Conservation (phyloP, 1,140 invertebrate genomes). For the Eubasilissa regina region DNA sequence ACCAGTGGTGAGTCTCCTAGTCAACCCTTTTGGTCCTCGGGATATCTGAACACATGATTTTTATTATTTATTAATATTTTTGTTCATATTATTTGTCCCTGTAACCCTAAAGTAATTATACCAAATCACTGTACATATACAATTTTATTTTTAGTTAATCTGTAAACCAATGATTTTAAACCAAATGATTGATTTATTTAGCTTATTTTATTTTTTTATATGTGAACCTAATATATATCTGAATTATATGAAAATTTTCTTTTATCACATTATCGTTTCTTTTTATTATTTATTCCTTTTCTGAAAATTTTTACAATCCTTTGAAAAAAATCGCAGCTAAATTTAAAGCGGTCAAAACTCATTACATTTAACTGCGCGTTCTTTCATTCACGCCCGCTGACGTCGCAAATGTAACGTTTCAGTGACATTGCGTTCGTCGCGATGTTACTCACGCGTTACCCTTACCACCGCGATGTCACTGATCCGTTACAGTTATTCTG, state of each 20-base stretch:
- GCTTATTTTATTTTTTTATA: conserved; percentile 46
- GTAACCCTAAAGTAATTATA: conserved; percentile 39
- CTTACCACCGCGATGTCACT: not conserved
- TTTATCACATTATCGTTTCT: conserved; percentile 42
- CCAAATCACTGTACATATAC: conserved; percentile 44
- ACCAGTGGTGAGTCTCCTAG: conserved; percentile 61
- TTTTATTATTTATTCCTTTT: conserved; percentile 37
- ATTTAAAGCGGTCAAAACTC: not conserved
- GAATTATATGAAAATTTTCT: conserved; percentile 52
- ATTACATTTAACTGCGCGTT: not conserved
- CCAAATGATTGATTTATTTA: conserved; percentile 49
- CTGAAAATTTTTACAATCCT: conserved; percentile 4
- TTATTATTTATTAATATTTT: conserved; percentile 53
- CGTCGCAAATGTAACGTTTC: not conserved
- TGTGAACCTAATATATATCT: conserved; percentile 54
- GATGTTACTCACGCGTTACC: conserved; percentile 1
- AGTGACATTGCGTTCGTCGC: not conserved
- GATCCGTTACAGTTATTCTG: not conserved
- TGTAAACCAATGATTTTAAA: conserved; percentile 39
- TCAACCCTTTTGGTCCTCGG: conserved; percentile 59
- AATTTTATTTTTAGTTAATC: conserved; percentile 41
- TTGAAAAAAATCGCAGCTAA: not conserved
- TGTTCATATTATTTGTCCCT: conserved; percentile 41
- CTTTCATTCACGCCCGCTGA: not conserved
- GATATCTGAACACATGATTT: conserved; percentile 57